Conservation (phyloP, 2,797 vertebrate genomes). For the Acanthopagrus latus region DNA sequence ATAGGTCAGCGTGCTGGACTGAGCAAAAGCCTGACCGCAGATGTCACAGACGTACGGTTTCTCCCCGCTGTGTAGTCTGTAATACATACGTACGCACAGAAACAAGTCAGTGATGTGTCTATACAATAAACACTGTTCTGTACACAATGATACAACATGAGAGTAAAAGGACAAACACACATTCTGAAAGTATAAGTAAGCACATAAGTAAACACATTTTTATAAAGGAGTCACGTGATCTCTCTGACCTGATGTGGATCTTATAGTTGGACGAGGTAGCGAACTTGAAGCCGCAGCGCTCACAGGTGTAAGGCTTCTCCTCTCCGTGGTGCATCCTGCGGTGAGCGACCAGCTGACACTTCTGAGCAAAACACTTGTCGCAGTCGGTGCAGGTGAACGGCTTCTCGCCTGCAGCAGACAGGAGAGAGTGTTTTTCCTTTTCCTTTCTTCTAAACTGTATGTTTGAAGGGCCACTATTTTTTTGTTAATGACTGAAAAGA, state of each 20-base stretch:
- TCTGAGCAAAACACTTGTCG: constrained; percentile 97
- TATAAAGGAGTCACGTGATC: too few relatives aligned
- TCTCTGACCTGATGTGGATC: constrained; percentile 92
- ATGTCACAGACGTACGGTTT: constrained; percentile 97
- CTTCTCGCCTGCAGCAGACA: constrained; percentile 90
- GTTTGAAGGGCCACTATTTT: too few relatives aligned
- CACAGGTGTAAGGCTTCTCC: constrained; percentile 97
- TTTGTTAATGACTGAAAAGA: too few relatives aligned
- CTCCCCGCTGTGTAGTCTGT: constrained; percentile 90
- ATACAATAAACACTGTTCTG: background rate
- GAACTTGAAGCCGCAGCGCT: constrained; percentile 96
- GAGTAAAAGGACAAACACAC: background rate
- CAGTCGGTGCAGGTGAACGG: constrained; percentile 93
- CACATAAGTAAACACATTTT: too few relatives aligned
- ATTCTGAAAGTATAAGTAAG: too few relatives aligned
- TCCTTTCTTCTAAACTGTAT: too few relatives aligned
- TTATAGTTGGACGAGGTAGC: constrained; percentile 99
- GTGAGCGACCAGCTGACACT: constrained; percentile 98
- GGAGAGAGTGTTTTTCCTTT: background rate
- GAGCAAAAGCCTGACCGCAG: constrained; percentile 96
- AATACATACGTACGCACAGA: background rate
- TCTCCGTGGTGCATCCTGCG: constrained; percentile 98
- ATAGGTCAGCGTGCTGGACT: constrained; percentile 97
- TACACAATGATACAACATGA: background rate
- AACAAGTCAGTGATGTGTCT: background rate